Base-by-base conservation (phyloP, 1,140 invertebrate species). In the Drosophila carrolli region DNA sequence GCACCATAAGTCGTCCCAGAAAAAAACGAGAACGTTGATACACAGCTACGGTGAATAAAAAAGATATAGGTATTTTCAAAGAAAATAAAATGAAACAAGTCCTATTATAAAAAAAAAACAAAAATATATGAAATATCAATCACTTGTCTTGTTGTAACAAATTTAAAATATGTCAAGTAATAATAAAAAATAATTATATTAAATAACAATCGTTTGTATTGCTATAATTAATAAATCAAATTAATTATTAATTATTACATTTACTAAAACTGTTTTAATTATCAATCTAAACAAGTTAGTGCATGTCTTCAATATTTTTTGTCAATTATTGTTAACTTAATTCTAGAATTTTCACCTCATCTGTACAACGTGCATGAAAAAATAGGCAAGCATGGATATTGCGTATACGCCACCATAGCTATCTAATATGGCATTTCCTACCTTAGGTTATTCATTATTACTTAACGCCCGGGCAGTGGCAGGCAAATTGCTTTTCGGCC, bases 401-500 rank as follows among this genome's bases (percentile, higher is more conserved):
- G 74, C 82, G 82, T 85, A 86, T 86, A 88, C 78, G 84, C 60
- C 79, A 60, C 13, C n/a, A 38, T 48, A 51, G 37, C 44, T 73
- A 63, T 75, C 60, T 72, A 85, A 85, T 85, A 85, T 73, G 78
- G 53, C 66, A 50, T 32, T 75, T 63, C n/a, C 70, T 71, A 71
- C 70, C 71, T 60, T 82, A 67, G 66, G 79, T 70, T 56, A 65
- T 82, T 89, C 85, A 89, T 89, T 89, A 89, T 81, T 89, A 89
- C 84, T 81, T 84, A 89, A 81, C 80, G 84, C 80, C 74, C 60
- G 53, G 74, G 78, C 78, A 79, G 81, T 86, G 83, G 78, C 75
- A 81, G 78, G 77, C 77, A 89, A 89, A 89, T 89, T 89, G 84
- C 84, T 89, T 89, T 78, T 89, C 57, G 56, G 58, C 51, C 60